Base-by-base conservation (phyloP, 2,888 invertebrate species). In the Xanthorhoe designata region DNA sequence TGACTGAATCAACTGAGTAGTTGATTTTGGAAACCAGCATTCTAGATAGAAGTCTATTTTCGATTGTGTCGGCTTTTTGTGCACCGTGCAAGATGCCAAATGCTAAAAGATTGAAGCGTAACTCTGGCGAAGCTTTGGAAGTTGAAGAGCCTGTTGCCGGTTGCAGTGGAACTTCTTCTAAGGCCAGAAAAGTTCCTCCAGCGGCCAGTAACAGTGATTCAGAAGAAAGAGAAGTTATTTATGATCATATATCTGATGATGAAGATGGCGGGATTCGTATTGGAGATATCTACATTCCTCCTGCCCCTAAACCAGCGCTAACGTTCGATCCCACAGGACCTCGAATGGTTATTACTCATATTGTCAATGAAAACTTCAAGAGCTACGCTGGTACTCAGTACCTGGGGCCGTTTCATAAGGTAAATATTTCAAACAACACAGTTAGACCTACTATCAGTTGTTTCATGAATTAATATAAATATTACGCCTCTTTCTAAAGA, bases 341-440 rank as follows among this genome's bases (percentile, higher is more conserved):
- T 0, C 95, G 99, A 17, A 91, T 99, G 51, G 96, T 99, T 66
- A 99, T 99, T 61, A 96, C 96, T 0, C 95, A 97, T 76, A 99
- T 99, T 75, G 96, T 96, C 0, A 99, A 98, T 86, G 95, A 96
- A 58, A 98, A 99, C 87, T 99, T 99, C 86, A 99, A 99, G 89
- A 99, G 99, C 81, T 99, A 99, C 81, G 98, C 97, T 35, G 97
- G 97, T 0, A 94, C 94, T 47, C 96, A 97, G 78, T 87, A 92
- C 1, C 94, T 99, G 59, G 99, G 99, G 0, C 99, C 99, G 0
- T 99, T 99, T 89, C 98, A 99, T 86, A 98, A 98, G 94, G 98
- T 98, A 93, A 72, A 17, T 42, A 42, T 10, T 38, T 38, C 9
- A 38, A 10, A 5, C 38, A 35, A 35, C 35, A 2, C 1, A 38